These are phyloP conservation scores for Illadopsis cleaveri DNA, from an alignment of 2,113 vertebrate species.

Conservation along the genomic window DNA sequence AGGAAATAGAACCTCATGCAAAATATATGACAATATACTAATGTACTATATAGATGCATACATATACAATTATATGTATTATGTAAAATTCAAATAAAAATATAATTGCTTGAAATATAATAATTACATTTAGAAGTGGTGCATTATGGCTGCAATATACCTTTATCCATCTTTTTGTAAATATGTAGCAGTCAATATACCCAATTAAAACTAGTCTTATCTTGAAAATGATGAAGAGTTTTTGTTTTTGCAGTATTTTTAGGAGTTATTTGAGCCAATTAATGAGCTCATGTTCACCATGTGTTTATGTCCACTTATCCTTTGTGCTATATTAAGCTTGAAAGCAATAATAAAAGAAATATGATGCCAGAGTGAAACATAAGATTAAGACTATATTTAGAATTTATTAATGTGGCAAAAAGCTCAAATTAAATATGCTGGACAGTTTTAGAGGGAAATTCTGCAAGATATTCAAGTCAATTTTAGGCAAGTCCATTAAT, in stretches of 20 bases:
- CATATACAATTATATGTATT: background rate
- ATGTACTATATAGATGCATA: background rate
- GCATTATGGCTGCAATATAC: background rate
- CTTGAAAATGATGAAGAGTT: constrained; percentile 29
- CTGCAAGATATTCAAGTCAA: background rate
- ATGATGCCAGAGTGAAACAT: background rate
- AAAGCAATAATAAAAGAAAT: background rate
- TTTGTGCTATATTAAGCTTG: constrained; percentile 3
- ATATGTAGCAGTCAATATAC: background rate
- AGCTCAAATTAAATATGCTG: background rate
- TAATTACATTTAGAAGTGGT: background rate
- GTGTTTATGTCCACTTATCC: background rate
- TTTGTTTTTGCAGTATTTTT: background rate
- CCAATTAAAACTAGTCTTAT: constrained; percentile 32
- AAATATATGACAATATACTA: background rate
- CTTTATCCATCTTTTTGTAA: background rate
- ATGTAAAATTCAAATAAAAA: background rate
- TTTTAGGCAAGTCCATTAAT: background rate
- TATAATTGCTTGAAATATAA: background rate
- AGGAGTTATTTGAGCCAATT: constrained; percentile 52
- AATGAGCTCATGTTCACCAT: background rate
- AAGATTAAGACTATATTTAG: background rate
- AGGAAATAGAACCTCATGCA: background rate
- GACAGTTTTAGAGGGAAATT: constrained; percentile 4
- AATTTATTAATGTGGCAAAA: background rate